phyloP scores from a whole-genome alignment of 2,113 vertebrate species.

The Hydropotes inermis region DNA sequence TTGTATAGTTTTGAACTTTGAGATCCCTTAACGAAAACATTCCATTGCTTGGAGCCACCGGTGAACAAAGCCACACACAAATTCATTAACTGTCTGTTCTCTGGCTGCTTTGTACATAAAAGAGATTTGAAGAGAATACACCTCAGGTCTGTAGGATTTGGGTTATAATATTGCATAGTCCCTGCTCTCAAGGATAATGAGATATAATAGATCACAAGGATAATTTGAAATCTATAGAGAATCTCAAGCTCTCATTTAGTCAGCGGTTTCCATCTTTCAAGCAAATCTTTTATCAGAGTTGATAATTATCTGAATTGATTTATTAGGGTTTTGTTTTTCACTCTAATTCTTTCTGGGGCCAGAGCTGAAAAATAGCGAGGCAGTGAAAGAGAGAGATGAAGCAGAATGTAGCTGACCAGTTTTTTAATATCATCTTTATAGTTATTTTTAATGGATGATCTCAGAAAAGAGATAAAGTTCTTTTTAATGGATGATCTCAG shows the following conservation, averaged over 20 bases:
- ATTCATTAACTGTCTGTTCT: not conserved
- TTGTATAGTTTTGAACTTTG: not conserved
- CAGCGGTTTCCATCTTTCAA: slow-evolving; percentile 27
- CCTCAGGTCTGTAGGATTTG: not conserved
- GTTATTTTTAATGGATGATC: slow-evolving; percentile 19
- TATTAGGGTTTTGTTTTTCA: slow-evolving; percentile 52
- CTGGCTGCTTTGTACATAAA: not conserved
- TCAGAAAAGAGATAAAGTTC: not conserved
- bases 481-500: slow-evolving; percentile 5
- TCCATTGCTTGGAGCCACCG: not conserved
- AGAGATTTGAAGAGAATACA: not conserved
- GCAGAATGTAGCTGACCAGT: not conserved
- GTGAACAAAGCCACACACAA: not conserved
- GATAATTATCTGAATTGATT: slow-evolving; percentile 45
- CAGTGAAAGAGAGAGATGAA: not conserved
- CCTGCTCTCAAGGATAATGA: not conserved
- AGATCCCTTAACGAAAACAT: not conserved
- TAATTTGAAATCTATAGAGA: slow-evolving; percentile 52
- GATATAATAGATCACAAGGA: slow-evolving; percentile 1
- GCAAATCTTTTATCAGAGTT: slow-evolving; percentile 38
- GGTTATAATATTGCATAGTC: not conserved
- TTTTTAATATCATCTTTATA: not conserved
- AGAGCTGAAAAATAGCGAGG: not conserved
- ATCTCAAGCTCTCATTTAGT: slow-evolving; percentile 40
- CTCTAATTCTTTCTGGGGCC: slow-evolving; percentile 8